Evolutionary conservation across 2,797 vertebrate genomes (phyloP).

Genomic region (Oreonectes daqikongensis): DNA sequence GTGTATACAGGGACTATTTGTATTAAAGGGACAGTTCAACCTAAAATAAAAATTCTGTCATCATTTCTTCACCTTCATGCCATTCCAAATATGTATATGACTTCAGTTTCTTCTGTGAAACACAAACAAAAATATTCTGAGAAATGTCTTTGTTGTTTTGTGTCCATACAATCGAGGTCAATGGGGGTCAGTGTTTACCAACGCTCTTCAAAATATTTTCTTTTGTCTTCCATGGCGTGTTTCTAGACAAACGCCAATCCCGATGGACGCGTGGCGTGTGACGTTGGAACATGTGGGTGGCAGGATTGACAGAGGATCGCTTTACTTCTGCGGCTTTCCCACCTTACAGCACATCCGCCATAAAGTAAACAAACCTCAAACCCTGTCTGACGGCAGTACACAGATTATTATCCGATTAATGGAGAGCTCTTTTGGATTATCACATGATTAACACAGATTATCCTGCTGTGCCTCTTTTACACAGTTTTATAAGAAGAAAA

Average conservation of each 20-base stretch:
- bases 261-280: slow-evolving; percentile 91
- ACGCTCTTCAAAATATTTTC: no score
- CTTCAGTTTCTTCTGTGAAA: no score
- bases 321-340: slow-evolving; percentile 98
- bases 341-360: slow-evolving; percentile 94
- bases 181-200: no score
- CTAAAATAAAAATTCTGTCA: no score
- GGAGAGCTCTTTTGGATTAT: not conserved
- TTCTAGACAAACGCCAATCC: slow-evolving; percentile 80
- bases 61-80: no score
- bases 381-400: not conserved
- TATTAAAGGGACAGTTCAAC: no score
- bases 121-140: no score
- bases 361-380: slow-evolving; percentile 81
- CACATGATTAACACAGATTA: slow-evolving; percentile 1
- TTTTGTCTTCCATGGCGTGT: slow-evolving; percentile 26
- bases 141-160: no score
- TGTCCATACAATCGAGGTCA: no score
- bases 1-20: no score
- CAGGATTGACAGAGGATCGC: slow-evolving; percentile 79
- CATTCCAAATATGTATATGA: no score
- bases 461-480: not conserved
- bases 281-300: slow-evolving; percentile 78
- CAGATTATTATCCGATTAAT: not conserved
- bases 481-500: slow-evolving; percentile 92